phyloP scores from a whole-genome alignment of 37 sponge, comb jelly and placozoan genomes.

The Bolinopsis microptera region DNA sequence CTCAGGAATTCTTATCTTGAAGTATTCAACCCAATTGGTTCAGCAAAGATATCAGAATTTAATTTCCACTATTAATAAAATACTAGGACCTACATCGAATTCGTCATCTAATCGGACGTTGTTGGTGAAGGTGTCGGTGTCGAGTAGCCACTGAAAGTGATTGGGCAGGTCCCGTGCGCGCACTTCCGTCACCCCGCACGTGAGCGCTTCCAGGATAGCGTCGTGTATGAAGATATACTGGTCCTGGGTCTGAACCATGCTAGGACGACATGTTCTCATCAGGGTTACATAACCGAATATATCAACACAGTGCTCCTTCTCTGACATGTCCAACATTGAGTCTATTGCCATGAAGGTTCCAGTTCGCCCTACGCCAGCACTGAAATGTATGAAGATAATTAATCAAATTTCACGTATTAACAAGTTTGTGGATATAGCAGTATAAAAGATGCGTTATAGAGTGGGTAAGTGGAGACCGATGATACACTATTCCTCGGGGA shows the following conservation, averaged over 20 bases:
- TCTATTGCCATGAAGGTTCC: constrained; percentile 41
- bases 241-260: constrained; percentile 53
- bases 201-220: constrained; percentile 84
- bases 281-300: constrained; percentile 49
- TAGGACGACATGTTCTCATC: constrained; percentile 40
- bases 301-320: constrained; percentile 56
- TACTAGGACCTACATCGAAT: not conserved
- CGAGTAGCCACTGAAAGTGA: constrained; percentile 70
- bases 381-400: no score
- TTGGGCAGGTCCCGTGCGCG: constrained; percentile 74
- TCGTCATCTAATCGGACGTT: constrained; percentile 44
- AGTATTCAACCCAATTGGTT: no score
- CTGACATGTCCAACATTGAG: constrained; percentile 36
- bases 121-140: constrained; percentile 53
- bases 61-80: no score
- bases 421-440: no score
- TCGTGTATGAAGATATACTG: constrained; percentile 94
- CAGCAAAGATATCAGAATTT: no score
- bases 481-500: no score
- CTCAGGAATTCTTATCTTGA: no score
- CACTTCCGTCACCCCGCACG: constrained; percentile 85
- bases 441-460: no score
- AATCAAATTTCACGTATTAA: no score
- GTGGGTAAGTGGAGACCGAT: no score
- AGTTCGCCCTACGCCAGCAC: constrained; percentile 44